Evolutionary conservation across 2,797 vertebrate species (phyloP), one percentile per base, ranked within the genome.

Genomic region (Triplophysa yarkandensis): DNA sequence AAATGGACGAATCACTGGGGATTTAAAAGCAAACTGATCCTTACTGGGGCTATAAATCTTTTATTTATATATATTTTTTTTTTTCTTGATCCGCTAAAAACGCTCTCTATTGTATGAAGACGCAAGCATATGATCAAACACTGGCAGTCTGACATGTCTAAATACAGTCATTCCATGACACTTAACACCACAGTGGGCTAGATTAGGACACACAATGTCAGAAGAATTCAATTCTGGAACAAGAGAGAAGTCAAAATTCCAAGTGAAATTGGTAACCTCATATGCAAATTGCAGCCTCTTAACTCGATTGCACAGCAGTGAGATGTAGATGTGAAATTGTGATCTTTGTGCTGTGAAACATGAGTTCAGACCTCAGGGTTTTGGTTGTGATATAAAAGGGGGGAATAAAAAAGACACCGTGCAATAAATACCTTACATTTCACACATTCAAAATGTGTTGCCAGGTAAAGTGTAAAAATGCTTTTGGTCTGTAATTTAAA

Each of bases 201-300:
- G 76, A 77, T 68, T 75, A 65, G 66, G 82, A 77, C 76, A 81
- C 78, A 72, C 58, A 23, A 64, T 61, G 62, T 64, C 43, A 32
- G 19, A 76, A 76, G 75, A 77, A 75, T 81, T 83, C 70, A 83
- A 78, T 84, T 83, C 19, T 69, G 46, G 77, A 58, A 84, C 41
- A 81, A 82, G 76, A 80, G 36, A 73, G 68, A 28, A 67, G 57
- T 63, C 32, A 58, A 54, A 48, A 81, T 82, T 63, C 5, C 23
- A 80, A 74, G 74, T 57, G 39, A 64, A 79, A 84, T 77, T 84
- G 76, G 21, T 74, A 77, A 71, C 74, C 27, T 6, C 80, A 71
- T 78, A 80, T 78, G 78, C 54, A 81, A 87, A 86, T 87, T 77
- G 79, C 82, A 68, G 80, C 32, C 79, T 78, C 44, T 78, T 83